Evolutionary conservation across 2,888 invertebrate species (phyloP), one percentile per base, ranked within the genome.

Genomic region (Zhengitettix transpicula): DNA sequence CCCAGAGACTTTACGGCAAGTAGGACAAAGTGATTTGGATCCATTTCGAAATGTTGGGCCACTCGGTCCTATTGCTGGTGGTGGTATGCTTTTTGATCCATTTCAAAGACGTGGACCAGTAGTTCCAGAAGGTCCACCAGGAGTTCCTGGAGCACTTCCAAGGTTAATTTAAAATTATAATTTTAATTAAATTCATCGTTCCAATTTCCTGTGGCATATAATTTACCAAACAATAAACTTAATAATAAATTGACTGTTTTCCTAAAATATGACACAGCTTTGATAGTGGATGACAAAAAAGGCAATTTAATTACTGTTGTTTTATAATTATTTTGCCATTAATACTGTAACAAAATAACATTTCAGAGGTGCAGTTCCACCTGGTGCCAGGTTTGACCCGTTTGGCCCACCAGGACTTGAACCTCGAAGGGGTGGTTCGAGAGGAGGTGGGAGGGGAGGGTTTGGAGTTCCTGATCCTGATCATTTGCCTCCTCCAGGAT

Each of bases 381-480:
- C 89, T 0, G 87, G 89, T 14, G 88, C 90, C 5, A 79, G 91
- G 60, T 93, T 89, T 71, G 91, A 93, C 75, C 93, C 91, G 0
- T 86, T 89, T 70, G 84, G 86, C 0, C 89, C 90, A 67, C 77
- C 64, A 74, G 71, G 52, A 74, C 76, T 52, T n/a, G 56, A 51
- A 10, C 61, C 60, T 12, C 16, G 58, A 10, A 40, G 60, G 44
- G 58, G 59, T 15, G 53, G 52, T 3, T 64, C 69, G 53, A 66
- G 70, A 56, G 52, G 61, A 14, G 40, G 40, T 40, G 17, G 16
- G 9, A n/a, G 52, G 11, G 52, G 52, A 3, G 51, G 59, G n/a
- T 51, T 57, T 53, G 57, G 57, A 56, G 76, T 76, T 0, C 85
- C 84, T 0, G 86, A 85, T 68, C 81, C 83, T 14, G 88, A 89